phyloP scores from a whole-genome alignment of 2,888 invertebrate species.

The Desoria tigrina region DNA sequence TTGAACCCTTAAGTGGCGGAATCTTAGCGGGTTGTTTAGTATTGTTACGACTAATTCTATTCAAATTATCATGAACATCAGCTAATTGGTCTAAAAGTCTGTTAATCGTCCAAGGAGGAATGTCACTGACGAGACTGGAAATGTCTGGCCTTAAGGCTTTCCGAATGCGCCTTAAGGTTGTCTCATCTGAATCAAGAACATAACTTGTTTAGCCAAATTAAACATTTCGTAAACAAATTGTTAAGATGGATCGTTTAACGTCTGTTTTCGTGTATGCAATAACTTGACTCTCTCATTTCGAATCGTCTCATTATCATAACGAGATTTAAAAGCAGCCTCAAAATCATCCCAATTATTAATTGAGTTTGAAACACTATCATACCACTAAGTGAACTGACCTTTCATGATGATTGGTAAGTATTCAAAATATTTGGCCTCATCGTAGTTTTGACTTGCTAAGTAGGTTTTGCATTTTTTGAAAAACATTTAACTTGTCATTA shows the following conservation, averaged over 20 bases:
- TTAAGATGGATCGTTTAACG: too few relatives aligned
- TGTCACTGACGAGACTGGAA: neutral
- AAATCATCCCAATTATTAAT: too few relatives aligned
- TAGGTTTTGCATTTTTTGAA: too few relatives aligned
- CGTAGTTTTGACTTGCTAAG: too few relatives aligned
- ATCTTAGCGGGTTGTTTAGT: neutral
- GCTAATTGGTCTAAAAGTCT: neutral
- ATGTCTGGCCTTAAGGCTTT: neutral
- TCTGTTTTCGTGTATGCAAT: neutral
- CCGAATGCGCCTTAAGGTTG: neutral
- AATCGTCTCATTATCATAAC: conserved; percentile 5
- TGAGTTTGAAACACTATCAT: neutral
- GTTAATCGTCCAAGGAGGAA: neutral
- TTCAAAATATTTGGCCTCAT: too few relatives aligned
- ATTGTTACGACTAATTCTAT: neutral
- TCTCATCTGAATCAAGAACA: neutral
- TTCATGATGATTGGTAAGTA: too few relatives aligned
- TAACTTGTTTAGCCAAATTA: conserved; percentile 11
- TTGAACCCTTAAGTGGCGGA: too few relatives aligned
- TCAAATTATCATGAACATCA: too few relatives aligned
- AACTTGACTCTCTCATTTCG: neutral
- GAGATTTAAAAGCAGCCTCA: neutral
- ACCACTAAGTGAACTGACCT: too few relatives aligned
- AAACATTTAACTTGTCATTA: neutral
- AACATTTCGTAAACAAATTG: conserved; percentile 10